Base-by-base conservation (phyloP, 2,888 invertebrate genomes). In the Spilarctia lutea region DNA sequence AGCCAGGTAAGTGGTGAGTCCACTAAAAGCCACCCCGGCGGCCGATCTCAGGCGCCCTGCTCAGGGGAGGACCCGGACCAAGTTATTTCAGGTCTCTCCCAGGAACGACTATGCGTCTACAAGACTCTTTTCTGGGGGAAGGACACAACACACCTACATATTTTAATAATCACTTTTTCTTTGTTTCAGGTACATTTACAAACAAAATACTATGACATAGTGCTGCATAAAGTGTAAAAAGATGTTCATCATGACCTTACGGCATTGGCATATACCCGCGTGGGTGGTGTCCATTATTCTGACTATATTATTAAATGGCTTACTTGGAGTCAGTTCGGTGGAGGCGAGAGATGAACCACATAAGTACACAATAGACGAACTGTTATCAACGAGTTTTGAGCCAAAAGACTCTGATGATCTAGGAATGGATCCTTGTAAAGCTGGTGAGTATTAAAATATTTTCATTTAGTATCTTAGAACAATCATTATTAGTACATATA, bases 391-490 rank as follows among this genome's bases (percentile, higher is more conserved):
- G 74, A 95, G 96, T 81, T 98, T 97, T 87, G 97, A 97, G 68
- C 96, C 96, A 78, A 97, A 97, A 89, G 96, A 97, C 77, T 98
- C 98, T 67, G 96, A 96, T 80, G 98, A 98, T 91, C 93, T 98
- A 81, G 98, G 98, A 90, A 95, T 98, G 96, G 98, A 98, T 94
- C 97, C 98, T 74, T 98, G 98, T 94, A 98, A 98, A 96, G 97
- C 98, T 91, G 97, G 98, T 98, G 94, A 97, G 97, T 92, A 33
- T 6, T 16, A 42, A 42, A 27, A 27, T 67, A 27, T 16, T 67
- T 39, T 39, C 4, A 66, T 4, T 10, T 27, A 3, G 11, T 65
- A 20, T 33, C 65, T 33, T 65, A 35, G 8, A 6, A 16, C 35
- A 42, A 39, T 13, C n/a, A n/a, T 56, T n/a, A 10, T 13, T 60